Evolutionary conservation across 1,140 invertebrate species (phyloP).

Genomic region (Sycophaga agraensis): DNA sequence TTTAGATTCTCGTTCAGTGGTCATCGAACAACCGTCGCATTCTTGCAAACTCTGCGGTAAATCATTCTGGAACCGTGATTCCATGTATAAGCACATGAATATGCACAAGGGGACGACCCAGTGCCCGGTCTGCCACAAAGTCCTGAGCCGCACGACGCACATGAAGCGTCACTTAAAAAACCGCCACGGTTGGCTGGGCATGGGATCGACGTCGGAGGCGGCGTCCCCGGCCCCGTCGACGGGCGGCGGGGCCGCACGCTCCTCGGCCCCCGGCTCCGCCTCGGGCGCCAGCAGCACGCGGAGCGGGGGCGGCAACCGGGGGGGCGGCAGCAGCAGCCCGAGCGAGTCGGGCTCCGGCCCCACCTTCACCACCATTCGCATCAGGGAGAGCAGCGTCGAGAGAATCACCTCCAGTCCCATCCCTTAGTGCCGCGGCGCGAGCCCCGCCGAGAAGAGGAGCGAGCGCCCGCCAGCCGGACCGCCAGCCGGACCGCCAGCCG

Average conservation of each 20-base stretch:
- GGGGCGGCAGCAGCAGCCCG: slow-evolving; percentile 32
- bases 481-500: no score
- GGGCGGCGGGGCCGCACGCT: slow-evolving; percentile 12
- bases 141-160: slow-evolving; percentile 57
- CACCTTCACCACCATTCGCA: slow-evolving; percentile 55
- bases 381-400: slow-evolving; percentile 56
- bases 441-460: no score
- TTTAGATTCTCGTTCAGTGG: slow-evolving; percentile 58
- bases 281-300: neutral
- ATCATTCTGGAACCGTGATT: slow-evolving; percentile 59
- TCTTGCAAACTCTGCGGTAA: slow-evolving; percentile 60
- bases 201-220: slow-evolving; percentile 42
- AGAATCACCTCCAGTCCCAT: slow-evolving; percentile 58
- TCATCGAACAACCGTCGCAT: slow-evolving; percentile 58
- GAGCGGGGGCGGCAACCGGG: neutral
- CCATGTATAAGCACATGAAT: slow-evolving; percentile 61
- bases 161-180: slow-evolving; percentile 59
- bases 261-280: slow-evolving; percentile 13
- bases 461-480: no score
- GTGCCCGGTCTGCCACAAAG: slow-evolving; percentile 59
- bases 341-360: slow-evolving; percentile 38
- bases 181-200: slow-evolving; percentile 54
- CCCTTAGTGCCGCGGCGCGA: slow-evolving; percentile 45
- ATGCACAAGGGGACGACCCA: slow-evolving; percentile 60
- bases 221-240: slow-evolving; percentile 20